These are phyloP conservation scores for Tenebrio molitor DNA, from an alignment of 1,140 invertebrate genomes.

Conservation along the genomic window DNA sequence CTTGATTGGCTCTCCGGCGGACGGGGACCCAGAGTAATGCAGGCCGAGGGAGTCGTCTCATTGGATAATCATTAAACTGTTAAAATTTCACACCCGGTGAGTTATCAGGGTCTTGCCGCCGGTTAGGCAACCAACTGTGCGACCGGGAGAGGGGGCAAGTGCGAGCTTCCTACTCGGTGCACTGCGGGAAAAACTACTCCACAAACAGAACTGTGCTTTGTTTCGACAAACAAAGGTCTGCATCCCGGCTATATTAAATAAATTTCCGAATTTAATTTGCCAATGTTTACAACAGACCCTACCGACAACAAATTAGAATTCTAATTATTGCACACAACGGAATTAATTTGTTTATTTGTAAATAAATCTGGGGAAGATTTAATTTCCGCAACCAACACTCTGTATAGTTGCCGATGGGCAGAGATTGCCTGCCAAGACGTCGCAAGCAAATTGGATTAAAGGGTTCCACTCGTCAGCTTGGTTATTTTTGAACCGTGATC, in stretches of 20 bases:
- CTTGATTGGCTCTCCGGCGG: slow-evolving; percentile 15
- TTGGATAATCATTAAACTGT: slow-evolving; percentile 32
- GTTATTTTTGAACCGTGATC: neutral
- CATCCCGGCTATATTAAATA: too few species aligned
- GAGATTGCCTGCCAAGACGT: neutral
- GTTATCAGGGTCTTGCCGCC: too few species aligned
- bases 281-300: neutral
- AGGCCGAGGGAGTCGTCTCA: slow-evolving; percentile 1
- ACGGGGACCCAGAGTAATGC: neutral
- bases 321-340: too few species aligned
- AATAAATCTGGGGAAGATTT: neutral
- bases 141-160: too few species aligned
- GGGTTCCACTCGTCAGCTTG: neutral
- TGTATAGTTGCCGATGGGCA: too few species aligned
- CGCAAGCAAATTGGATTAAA: neutral
- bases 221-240: too few species aligned
- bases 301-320: neutral
- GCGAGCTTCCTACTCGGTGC: too few species aligned
- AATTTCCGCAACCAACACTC: too few species aligned
- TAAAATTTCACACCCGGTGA: slow-evolving; percentile 16
- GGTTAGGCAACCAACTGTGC: too few species aligned
- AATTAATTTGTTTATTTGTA: too few species aligned
- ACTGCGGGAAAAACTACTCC: too few species aligned
- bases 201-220: too few species aligned
- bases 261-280: slow-evolving; percentile 23